These are phyloP conservation scores for Hemibagrus guttatus DNA, from an alignment of 2,797 vertebrate species.

Conservation along the genomic window DNA sequence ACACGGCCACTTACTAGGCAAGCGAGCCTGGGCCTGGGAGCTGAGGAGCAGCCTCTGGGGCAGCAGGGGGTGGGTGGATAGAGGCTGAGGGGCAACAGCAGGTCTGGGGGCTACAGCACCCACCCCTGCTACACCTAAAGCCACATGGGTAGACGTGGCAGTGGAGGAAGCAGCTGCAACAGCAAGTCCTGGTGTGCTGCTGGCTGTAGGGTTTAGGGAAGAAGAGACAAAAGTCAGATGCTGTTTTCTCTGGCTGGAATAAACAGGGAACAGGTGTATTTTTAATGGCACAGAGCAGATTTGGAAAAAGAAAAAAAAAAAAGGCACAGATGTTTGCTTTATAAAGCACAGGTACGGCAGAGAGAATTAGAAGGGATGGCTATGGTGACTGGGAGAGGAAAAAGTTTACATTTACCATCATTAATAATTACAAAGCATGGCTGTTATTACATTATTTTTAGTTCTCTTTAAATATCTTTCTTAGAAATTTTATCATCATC, in stretches of 20 bases:
- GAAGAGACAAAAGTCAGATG: slow-evolving; percentile 81
- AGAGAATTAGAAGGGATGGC: neutral
- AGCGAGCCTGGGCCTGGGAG: slow-evolving; percentile 98
- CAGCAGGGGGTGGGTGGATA: slow-evolving; percentile 85
- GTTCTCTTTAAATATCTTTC: neutral
- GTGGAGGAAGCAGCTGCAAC: slow-evolving; percentile 41
- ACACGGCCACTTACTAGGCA: slow-evolving; percentile 98
- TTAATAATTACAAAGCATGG: neutral
- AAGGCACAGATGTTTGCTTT: neutral
- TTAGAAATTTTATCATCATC: neutral
- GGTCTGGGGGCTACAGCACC: slow-evolving; percentile 75
- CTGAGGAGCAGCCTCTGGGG: slow-evolving; percentile 97
- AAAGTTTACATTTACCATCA: neutral
- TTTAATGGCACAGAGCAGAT: neutral
- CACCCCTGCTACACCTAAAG: slow-evolving; percentile 77
- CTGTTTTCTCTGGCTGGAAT: slow-evolving; percentile 83
- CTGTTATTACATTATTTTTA: neutral
- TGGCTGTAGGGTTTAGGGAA: slow-evolving; percentile 68
- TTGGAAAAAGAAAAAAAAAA: neutral
- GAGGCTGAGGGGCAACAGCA: slow-evolving; percentile 68
- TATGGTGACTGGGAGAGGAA: neutral
- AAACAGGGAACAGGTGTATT: slow-evolving; percentile 30
- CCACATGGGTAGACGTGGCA: slow-evolving; percentile 72
- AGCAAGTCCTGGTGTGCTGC: slow-evolving; percentile 70
- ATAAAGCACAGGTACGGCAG: neutral